Base-by-base conservation (phyloP, 2,797 vertebrate genomes). In the Siniperca scherzeri region DNA sequence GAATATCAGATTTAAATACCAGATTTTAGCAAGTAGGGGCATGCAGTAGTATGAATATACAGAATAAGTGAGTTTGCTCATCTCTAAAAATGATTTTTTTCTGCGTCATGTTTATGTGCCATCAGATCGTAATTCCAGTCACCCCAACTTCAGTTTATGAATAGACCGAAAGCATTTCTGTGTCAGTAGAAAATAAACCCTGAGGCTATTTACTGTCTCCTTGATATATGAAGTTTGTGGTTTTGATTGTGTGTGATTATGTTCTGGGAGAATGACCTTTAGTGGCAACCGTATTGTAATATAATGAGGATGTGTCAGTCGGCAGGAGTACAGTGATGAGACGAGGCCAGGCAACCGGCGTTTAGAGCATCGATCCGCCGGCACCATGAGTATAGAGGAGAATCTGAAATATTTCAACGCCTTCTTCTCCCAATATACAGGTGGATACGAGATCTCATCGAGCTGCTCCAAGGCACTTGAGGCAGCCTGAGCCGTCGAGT, bases 211-310 rank as follows among this genome's bases (percentile, higher is more conserved):
- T 99, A 98, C 97, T 97, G 97, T 97, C 96, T 97, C 95, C 88
- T 96, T 98, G 97, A 99, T 98, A 97, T 98, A 98, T 98, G 98
- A 98, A 98, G 98, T 99, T 99, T 98, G 98, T 97, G 96, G 97
- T 97, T 99, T 98, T 99, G 98, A 99, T 99, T 99, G 98, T 98
- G 97, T 97, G 97, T 98, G 98, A 98, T 99, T 98, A 98, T 98
- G 97, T 98, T 98, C 97, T 96, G 96, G 96, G 97, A 97, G 97
- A 97, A 96, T 99, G 98, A 99, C 98, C 98, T 99, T 99, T 99
- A 97, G 96, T 98, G 96, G 97, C 97, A 97, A 97, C 97, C 97
- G 97, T 97, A 98, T 97, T 98, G 98, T 98, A 98, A 98, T 98
- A 97, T 99, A 99, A 99, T 98, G 98, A 99, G 98, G 97, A 97